Evolutionary conservation across 2,888 invertebrate species (phyloP), one percentile per base, ranked within the genome.

Genomic region (Callosobruchus maculatus): DNA sequence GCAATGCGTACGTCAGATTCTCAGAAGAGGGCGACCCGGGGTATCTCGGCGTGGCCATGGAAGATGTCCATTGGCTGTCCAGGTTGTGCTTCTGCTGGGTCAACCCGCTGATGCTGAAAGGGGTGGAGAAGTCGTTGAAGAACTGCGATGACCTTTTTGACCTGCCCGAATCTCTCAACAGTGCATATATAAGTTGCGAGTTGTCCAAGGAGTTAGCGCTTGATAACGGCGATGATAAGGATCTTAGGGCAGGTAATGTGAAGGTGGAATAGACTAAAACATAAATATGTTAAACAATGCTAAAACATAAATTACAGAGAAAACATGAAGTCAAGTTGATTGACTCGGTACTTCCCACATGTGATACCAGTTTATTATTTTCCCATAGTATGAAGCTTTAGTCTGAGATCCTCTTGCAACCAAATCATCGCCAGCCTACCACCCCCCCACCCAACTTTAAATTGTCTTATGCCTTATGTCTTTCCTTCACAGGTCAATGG

Each of bases 21-120:
- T 89, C 92, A 78, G 93, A 92, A 81, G 90, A 90, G 72, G 86
- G 89, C 18, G 91, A 95, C 84, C 93, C 94, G 80, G 89, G 89
- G 75, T 91, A 93, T 80, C 87, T 96, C 78, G 96, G 96, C 0
- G 92, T 93, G 73, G 96, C 96, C 0, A 94, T 96, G 91, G 95
- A 96, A 86, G 91, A 93, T 77, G 88, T 89, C 20, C 90, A 91
- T 73, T 90, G 90, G 83, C 82, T 93, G 0, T 95, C 96, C 0
- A 92, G 91, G 83, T 88, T 97, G n/a, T 86, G 93, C 22, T 96
- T 98, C 85, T 89, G 92, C 76, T 98, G 98, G 98, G 96, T 97
- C 0, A 91, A 93, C 78, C 94, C 95, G 0, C 87, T 98, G 74
- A 93, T 98, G 86, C 87, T 90, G 74, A 96, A 96, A 88, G 97